Conservation (phyloP, 2,113 vertebrate species). For the Plestiodon gilberti region DNA sequence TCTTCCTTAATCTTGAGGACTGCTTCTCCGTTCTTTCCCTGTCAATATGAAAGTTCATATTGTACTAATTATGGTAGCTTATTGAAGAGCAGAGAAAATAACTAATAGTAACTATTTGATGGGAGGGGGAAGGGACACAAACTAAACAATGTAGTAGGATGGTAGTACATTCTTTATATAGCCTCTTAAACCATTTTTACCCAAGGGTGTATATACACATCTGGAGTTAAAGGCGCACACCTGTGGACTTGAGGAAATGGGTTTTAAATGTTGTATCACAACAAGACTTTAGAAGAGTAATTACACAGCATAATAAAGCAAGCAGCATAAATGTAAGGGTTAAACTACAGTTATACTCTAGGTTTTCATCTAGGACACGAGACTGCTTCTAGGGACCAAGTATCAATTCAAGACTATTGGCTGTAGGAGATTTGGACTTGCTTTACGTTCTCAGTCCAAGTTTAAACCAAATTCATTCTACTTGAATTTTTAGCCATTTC, state of each 20-base stretch:
- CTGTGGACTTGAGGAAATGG: too few relatives aligned
- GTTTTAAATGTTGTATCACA: neutral
- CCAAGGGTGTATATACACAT: too few relatives aligned
- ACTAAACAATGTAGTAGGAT: neutral
- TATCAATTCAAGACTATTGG: neutral
- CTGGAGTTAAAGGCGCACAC: too few relatives aligned
- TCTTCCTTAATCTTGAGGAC: slow-evolving; percentile 26
- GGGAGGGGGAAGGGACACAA: neutral
- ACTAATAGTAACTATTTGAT: neutral
- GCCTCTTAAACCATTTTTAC: too few relatives aligned
- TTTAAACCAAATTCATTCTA: neutral
- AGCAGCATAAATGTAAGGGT: accelerated
- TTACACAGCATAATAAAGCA: neutral
- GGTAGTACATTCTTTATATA: neutral
- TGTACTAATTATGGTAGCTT: slow-evolving; percentile 8
- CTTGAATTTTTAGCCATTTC: neutral
- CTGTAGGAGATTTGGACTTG: neutral
- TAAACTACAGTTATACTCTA: neutral
- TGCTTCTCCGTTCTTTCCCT: slow-evolving; percentile 28
- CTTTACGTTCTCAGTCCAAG: neutral
- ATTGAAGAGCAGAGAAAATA: slow-evolving; percentile 1
- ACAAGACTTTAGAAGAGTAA: neutral
- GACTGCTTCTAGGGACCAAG: neutral
- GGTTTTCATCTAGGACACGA: neutral
- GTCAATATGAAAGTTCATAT: slow-evolving; percentile 13